Evolutionary conservation across 2,113 vertebrate genomes (phyloP).

Genomic region (Dromiciops gliroides): DNA sequence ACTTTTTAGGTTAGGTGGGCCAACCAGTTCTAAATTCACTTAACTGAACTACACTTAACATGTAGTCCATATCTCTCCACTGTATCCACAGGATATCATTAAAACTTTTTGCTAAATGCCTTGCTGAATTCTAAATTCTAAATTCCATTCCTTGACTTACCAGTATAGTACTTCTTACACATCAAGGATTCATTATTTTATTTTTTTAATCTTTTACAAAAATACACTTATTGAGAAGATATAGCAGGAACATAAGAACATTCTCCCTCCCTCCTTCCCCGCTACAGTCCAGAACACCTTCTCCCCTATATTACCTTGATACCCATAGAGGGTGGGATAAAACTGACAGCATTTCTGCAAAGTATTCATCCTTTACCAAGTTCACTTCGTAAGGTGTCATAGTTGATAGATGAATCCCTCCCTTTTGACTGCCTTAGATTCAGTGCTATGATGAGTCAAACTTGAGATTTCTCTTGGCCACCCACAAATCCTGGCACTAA

Average conservation of each 20-base stretch:
- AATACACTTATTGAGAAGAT: neutral
- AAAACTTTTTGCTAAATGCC: neutral
- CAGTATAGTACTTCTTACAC: neutral
- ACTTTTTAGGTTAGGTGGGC: neutral
- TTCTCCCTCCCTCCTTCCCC: too few species aligned
- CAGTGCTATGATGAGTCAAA: neutral
- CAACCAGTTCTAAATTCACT: neutral
- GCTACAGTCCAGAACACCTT: neutral
- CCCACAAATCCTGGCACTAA: neutral
- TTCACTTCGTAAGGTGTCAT: neutral
- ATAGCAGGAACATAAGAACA: neutral
- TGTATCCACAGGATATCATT: neutral
- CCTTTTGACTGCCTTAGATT: neutral
- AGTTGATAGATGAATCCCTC: neutral
- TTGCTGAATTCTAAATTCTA: neutral
- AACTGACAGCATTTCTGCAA: neutral
- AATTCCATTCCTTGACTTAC: neutral
- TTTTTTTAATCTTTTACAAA: neutral
- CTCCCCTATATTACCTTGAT: neutral
- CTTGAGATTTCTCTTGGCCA: neutral
- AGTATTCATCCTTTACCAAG: neutral
- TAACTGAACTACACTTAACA: neutral
- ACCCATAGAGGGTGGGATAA: neutral
- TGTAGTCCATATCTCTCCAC: neutral
- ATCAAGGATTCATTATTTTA: neutral